These are phyloP conservation scores for Melanotaenia duboulayi DNA, from an alignment of 2,113 vertebrate species.

Conservation along the genomic window DNA sequence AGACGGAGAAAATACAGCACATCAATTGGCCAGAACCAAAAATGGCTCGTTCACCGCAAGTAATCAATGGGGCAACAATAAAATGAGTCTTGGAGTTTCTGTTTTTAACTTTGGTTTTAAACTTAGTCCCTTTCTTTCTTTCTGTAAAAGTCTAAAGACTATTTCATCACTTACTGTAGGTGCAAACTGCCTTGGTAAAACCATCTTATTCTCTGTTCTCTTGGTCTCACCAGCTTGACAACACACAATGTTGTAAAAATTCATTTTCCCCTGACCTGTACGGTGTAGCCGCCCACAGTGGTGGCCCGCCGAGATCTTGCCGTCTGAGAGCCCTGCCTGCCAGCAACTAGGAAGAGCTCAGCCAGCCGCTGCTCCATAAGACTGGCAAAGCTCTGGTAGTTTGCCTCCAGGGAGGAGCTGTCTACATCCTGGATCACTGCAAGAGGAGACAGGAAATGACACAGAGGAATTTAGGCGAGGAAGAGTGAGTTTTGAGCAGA, in stretches of 20 bases:
- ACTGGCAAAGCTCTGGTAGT: slow-evolving; percentile 96
- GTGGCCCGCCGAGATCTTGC: slow-evolving; percentile 88
- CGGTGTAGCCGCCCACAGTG: slow-evolving; percentile 90
- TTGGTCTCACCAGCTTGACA: neutral
- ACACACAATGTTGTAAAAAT: neutral
- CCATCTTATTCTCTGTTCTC: neutral
- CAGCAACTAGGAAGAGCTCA: slow-evolving; percentile 92
- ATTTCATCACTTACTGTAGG: too few relatives aligned
- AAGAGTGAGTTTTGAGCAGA: neutral
- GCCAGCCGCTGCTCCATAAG: slow-evolving; percentile 97
- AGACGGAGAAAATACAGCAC: too few relatives aligned
- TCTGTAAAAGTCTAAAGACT: neutral
- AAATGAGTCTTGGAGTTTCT: too few relatives aligned
- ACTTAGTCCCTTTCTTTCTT: too few relatives aligned
- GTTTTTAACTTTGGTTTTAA: too few relatives aligned
- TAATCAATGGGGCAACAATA: too few relatives aligned
- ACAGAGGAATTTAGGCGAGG: slow-evolving; percentile 10
- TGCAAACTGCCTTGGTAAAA: neutral
- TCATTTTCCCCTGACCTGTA: slow-evolving; percentile 85
- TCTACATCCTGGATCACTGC: slow-evolving; percentile 97
- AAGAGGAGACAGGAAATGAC: slow-evolving; percentile 16
- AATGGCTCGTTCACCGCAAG: too few relatives aligned
- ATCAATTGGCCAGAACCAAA: too few relatives aligned
- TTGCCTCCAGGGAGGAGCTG: slow-evolving; percentile 88
- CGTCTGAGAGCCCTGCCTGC: slow-evolving; percentile 84